Evolutionary conservation across 2,888 invertebrate genomes (phyloP), one percentile per base, ranked within the genome.

Genomic region (Drosophila quinaria): DNA sequence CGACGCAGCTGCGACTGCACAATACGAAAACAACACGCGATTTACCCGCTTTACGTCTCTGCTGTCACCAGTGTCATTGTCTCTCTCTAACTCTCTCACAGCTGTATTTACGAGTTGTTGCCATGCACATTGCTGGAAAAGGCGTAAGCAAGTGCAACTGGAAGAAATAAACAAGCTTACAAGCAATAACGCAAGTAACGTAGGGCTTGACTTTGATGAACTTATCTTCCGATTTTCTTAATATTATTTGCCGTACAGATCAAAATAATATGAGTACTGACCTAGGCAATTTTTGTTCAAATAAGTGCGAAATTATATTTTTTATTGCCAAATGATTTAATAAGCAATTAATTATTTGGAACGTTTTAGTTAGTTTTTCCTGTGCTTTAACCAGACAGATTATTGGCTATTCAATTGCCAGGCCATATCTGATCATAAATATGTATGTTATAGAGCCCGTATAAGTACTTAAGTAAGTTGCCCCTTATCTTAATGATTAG

Each of bases 1-100:
- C 17, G 25, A 58, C 25, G 19, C 15, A 37, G 47, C 61, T 25
- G 33, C 55, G 56, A 62, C 31, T 74, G 80, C 74, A 80, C 49
- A 51, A 50, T 35, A 35, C 72, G 71, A 75, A 83, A 84, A 82
- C 71, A 83, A 75, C 74, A 68, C 35, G 75, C 78, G 71, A 72
- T 59, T 44, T 61, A 33, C 41, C 15, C 15, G 25, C 46, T 17
- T 58, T 33, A 39, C 59, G 6, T 35, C 51, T 11, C 17, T 22
- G 29, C 39, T 19, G 10, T 22, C 29, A 8, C 17, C 19, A 22
- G 33, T 19, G 10, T 22, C 29, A 8, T 13, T 49, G n/a, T 33
- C 10, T 25, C n/a, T 42, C 29, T 44, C 29, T 17, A 10, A 37
- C 29, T 44, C 19, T 17, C 13, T 46, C 2, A 17, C 2, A 44